Evolutionary conservation across 2,113 vertebrate species (phyloP), one percentile per base, ranked within the genome.

Genomic region (Gobius niger): DNA sequence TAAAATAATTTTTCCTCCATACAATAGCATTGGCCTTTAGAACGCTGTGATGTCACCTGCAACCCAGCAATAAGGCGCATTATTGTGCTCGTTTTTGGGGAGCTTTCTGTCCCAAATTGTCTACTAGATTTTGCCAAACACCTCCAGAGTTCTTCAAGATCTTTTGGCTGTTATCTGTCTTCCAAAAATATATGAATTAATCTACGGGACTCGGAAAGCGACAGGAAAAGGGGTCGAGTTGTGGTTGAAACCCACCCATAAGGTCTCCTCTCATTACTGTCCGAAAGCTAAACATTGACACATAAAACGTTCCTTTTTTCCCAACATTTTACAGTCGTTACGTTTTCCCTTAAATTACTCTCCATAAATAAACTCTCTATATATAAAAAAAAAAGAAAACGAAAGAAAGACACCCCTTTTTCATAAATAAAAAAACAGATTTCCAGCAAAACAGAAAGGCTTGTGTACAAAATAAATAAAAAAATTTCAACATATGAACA

Each of bases 401-500:
- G 11, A 24, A 54, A 68, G 7, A 62, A 82, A 81, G 9, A 77
- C 40, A 56, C 68, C 65, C 66, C 56, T 82, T 54, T 60, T 77
- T 34, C 24, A 87, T 92, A 93, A 92, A 93, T 91, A 86, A 92
- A 91, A 89, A 40, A 76, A 70, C 34, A 74, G 61, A 73, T 78
- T 85, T 86, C 82, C 82, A 89, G 74, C 85, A 85, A 81, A 73
- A 82, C 70, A 80, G 74, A 82, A 87, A 92, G 83, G 85, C 90
- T 82, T 90, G 85, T 90, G 83, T 91, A 91, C 80, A 91, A 93
- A 93, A 92, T 92, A 92, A 93, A 93, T 90, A 89, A 82, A 61
- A n/a, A 73, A 78, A 79, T 47, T 79, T 68, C 52, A 88, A 74
- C 61, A 77, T 87, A 82, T 82, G 75, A 91, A 92, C 76, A 91